These are phyloP conservation scores for Coreius guichenoti DNA, from an alignment of 2,797 vertebrate genomes.

Conservation along the genomic window DNA sequence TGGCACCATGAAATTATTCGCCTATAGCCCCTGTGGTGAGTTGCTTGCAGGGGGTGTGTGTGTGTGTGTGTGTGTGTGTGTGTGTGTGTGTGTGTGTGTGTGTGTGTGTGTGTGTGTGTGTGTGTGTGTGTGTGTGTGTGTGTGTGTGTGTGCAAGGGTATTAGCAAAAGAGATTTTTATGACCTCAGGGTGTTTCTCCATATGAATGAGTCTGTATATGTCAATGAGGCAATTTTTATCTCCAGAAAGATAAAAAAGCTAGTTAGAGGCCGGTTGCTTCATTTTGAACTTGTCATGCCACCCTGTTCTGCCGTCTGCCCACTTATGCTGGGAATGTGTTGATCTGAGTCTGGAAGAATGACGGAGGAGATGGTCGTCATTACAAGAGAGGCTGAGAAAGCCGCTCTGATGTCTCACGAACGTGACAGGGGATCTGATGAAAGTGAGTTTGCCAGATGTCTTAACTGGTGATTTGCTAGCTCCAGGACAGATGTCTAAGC, in stretches of 20 bases:
- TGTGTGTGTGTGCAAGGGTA: constrained; percentile 31
- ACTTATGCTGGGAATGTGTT: constrained; percentile 42
- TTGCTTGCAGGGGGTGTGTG: constrained; percentile 15
- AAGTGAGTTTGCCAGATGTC: constrained; percentile 50
- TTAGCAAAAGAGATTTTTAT: constrained; percentile 38
- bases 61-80: constrained; percentile 40
- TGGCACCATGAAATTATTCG: constrained; percentile 60
- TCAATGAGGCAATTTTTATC: constrained; percentile 53
- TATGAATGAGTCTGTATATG: constrained; percentile 53
- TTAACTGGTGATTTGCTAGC: constrained; percentile 52
- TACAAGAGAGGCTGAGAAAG: constrained; percentile 50
- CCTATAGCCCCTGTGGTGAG: constrained; percentile 43
- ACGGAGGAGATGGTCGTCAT: constrained; percentile 41
- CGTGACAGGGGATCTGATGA: constrained; percentile 47
- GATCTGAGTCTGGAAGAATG: constrained; percentile 41
- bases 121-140: constrained; percentile 34
- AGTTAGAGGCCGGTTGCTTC: constrained; percentile 33
- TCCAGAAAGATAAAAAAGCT: constrained; percentile 24
- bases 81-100: constrained; percentile 39
- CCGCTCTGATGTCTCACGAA: constrained; percentile 41
- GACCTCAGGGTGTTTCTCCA: constrained; percentile 45
- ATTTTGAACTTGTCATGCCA: constrained; percentile 46
- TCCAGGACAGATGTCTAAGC: constrained; percentile 42
- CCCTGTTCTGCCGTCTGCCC: constrained; percentile 43
- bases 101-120: constrained; percentile 25